Evolutionary conservation across 2,113 vertebrate genomes (phyloP), one percentile per base, ranked within the genome.

Genomic region (Donacobius atricapilla): DNA sequence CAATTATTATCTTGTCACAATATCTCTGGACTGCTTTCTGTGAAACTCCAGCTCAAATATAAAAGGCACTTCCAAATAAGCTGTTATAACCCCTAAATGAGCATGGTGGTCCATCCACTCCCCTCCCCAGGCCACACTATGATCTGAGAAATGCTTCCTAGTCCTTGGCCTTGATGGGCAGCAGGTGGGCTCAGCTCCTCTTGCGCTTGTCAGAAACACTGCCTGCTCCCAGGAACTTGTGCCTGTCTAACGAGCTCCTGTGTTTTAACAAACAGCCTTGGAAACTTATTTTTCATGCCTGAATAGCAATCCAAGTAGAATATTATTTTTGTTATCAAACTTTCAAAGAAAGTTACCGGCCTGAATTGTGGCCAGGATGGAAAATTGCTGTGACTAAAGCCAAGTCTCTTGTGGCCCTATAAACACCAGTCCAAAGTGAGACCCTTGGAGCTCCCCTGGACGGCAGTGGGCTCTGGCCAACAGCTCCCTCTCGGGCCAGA

Each of bases 381-480:
- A 47, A 68, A 83, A 76, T 18, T 40, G 27, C 30, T 31, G 9
- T 31, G 40, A 40, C 24, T 68, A 15, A 68, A 60, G 23, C 33
- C 53, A 30, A 9, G 2, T 37, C 11, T 17, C 33, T 39, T 75
- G 30, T 0, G 1, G 66, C 16, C 20, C 33, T 21, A 10, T 14
- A 21, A 82, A 39, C 10, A 39, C 19, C 28, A 44, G 77, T 17
- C 19, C 60, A 25, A n/a, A 51, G 51, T 16, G 27, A 37, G 58
- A 81, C 28, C 23, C 53, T 21, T 40, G n/a, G n/a, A 60, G 28
- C 19, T 51, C 33, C 25, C 60, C 60, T 39, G 28, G 39, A 28
- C 9, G 0, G 0, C 33, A 8, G 16, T 8, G 30, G 10, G 2
- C n/a, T 53, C 20, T 47, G 61, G 31, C 39, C 39, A 75, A 2